These are phyloP conservation scores for Ostrea denselamellosa DNA, from an alignment of 1,140 invertebrate species.

Conservation along the genomic window DNA sequence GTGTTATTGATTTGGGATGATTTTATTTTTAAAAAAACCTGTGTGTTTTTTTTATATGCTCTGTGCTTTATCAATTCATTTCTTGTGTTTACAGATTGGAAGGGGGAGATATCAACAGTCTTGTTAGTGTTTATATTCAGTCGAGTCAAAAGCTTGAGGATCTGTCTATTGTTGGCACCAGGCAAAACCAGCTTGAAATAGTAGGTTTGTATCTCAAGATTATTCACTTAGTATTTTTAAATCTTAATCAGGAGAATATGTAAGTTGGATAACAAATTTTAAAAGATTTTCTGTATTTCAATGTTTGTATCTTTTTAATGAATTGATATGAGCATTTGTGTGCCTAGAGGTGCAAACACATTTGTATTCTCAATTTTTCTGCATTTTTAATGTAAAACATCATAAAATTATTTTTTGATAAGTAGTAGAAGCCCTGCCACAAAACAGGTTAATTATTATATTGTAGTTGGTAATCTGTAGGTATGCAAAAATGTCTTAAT, in stretches of 20 bases:
- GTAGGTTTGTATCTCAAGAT: neutral
- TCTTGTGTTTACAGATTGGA: constrained; percentile 21
- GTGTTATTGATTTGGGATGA: constrained; percentile 27
- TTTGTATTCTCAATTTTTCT: no score
- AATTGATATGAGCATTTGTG: no score
- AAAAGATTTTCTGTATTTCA: no score
- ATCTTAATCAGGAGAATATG: neutral
- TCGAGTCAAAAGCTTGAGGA: neutral
- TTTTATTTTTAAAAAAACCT: neutral
- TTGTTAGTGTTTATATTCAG: constrained; percentile 2
- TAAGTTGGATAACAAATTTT: no score
- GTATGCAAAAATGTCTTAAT: no score
- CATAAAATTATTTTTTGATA: no score
- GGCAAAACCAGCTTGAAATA: neutral
- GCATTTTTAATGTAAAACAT: no score
- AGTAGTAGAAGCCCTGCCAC: no score
- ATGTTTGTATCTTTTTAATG: no score
- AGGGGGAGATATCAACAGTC: neutral
- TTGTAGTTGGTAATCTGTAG: no score
- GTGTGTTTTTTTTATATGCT: neutral
- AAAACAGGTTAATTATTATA: no score
- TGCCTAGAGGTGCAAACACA: no score
- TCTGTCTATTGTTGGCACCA: neutral
- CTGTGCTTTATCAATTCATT: constrained; percentile 21
- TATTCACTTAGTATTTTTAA: neutral